Conservation (phyloP, 2,888 invertebrate genomes). For the Pollenia labialis region DNA sequence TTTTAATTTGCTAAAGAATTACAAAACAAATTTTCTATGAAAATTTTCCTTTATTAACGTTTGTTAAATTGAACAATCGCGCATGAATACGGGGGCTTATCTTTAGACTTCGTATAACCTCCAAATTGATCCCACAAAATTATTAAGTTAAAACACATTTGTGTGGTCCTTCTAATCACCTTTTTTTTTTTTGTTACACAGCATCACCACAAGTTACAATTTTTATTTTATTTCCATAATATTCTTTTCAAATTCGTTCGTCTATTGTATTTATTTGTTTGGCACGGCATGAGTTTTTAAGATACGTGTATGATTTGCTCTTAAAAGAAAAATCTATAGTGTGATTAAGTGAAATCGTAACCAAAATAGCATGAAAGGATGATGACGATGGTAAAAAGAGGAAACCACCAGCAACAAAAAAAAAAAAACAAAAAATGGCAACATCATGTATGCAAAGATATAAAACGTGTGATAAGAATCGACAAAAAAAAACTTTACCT, state of each 20-base stretch:
- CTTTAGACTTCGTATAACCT: background rate
- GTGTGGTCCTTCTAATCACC: background rate
- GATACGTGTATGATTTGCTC: conserved; percentile 23
- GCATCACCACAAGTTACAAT: background rate
- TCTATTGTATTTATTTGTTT: conserved; percentile 20
- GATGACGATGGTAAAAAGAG: conserved; percentile 37
- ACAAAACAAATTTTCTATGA: too few relatives aligned
- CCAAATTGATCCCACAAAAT: background rate
- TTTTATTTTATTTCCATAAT: conserved; percentile 30
- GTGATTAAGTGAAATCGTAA: conserved; percentile 44
- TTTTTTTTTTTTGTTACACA: background rate
- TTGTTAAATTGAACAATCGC: too few relatives aligned
- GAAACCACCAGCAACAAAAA: conserved; percentile 31
- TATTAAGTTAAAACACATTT: background rate
- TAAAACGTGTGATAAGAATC: conserved; percentile 63
- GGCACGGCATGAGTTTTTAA: conserved; percentile 17
- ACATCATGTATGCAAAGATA: conserved; percentile 63
- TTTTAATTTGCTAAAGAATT: too few relatives aligned
- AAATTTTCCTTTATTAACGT: too few relatives aligned
- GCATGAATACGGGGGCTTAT: too few relatives aligned
- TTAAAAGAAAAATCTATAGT: conserved; percentile 44
- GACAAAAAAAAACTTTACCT: conserved; percentile 9
- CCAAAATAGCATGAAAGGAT: conserved; percentile 27
- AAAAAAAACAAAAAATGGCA: conserved; percentile 40
- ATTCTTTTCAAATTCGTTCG: background rate